These are phyloP conservation scores for Myotis brandtii DNA, from an alignment of 2,113 vertebrate genomes.

Conservation along the genomic window DNA sequence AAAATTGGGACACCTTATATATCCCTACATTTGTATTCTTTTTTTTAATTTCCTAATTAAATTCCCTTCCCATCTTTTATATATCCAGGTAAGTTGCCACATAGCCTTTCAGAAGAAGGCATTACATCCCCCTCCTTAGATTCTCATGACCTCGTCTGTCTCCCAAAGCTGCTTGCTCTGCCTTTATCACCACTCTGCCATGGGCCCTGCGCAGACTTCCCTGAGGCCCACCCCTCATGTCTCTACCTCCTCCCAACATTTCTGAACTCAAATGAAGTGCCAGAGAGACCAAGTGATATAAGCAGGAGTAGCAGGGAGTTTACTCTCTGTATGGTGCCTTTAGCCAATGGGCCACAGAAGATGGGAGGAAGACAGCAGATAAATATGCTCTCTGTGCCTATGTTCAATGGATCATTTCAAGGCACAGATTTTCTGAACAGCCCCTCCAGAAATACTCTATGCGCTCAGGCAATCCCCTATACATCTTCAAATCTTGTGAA, in stretches of 20 bases:
- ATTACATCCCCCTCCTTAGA: not conserved
- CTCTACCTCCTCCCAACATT: not conserved
- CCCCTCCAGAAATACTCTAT: not conserved
- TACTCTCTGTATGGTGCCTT: not conserved
- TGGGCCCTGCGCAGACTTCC: not conserved
- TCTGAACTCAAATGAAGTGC: not conserved
- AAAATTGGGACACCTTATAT: too few species aligned
- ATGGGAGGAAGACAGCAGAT: not conserved
- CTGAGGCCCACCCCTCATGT: not conserved
- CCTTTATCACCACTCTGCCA: not conserved
- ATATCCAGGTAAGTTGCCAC: not conserved
- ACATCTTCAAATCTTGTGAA: not conserved
- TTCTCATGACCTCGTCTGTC: not conserved
- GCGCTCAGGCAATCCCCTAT: not conserved
- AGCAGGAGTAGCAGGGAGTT: not conserved
- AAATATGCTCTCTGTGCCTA: not conserved
- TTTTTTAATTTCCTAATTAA: not conserved
- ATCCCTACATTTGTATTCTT: not conserved
- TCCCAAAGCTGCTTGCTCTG: not conserved
- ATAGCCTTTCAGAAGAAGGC: not conserved
- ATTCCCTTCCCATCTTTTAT: not conserved
- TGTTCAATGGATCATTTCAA: not conserved
- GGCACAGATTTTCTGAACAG: not conserved
- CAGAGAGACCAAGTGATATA: not conserved
- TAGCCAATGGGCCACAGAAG: not conserved